These are phyloP conservation scores for Dendrolimus punctatus DNA, from an alignment of 1,140 invertebrate genomes.

Conservation along the genomic window DNA sequence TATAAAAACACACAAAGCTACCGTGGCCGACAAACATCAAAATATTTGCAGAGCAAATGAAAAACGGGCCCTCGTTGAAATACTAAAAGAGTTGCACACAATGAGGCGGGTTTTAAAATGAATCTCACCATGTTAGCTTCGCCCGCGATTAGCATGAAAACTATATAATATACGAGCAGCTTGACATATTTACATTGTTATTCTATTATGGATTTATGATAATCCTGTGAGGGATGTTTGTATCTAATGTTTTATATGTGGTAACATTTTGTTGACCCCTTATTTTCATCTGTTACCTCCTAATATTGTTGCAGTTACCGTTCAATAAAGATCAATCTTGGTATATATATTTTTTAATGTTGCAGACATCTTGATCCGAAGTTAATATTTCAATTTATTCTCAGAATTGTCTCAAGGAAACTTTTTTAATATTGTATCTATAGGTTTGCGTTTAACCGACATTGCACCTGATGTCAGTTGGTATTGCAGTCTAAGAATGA, in stretches of 20 bases:
- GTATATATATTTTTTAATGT: too few species aligned
- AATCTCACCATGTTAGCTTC: slow-evolving; percentile 38
- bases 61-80: slow-evolving; percentile 43
- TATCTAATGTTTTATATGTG: slow-evolving; percentile 35
- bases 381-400: too few species aligned
- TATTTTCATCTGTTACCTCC: too few species aligned
- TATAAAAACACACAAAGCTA: slow-evolving; percentile 22
- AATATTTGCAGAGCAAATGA: slow-evolving; percentile 60
- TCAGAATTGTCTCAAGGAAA: too few species aligned
- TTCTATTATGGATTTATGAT: slow-evolving; percentile 61
- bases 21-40: slow-evolving; percentile 37
- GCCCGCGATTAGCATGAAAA: slow-evolving; percentile 47
- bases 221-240: slow-evolving; percentile 52
- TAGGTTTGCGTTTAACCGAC: too few species aligned
- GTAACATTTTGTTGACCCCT: too few species aligned
- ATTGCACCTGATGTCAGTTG: too few species aligned
- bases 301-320: too few species aligned
- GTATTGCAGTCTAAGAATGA: too few species aligned
- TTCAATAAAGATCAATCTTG: too few species aligned
- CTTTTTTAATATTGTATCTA: too few species aligned
- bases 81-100: slow-evolving; percentile 32
- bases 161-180: slow-evolving; percentile 27
- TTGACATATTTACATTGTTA: slow-evolving; percentile 49
- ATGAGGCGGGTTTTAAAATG: slow-evolving; percentile 44
- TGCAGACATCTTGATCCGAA: too few species aligned